Base-by-base conservation (phyloP, 1,140 invertebrate species). In the Eubasilissa regina region DNA sequence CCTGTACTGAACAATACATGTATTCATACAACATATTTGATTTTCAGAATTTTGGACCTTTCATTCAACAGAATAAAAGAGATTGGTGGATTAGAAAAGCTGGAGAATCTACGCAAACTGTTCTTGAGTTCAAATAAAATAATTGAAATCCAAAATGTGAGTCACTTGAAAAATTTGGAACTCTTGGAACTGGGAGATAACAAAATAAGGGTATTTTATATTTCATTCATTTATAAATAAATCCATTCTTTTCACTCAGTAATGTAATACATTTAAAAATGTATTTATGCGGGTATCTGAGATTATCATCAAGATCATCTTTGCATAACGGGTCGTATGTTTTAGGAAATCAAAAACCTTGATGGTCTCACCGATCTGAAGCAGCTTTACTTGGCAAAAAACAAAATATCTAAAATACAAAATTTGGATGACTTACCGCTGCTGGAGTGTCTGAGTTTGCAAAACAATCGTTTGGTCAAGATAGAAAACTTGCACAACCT, bases 21-120 rank as follows among this genome's bases (percentile, higher is more conserved):
- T 4, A 19, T 60, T 17, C 17, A 60, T 19, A 21, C 17, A 60
- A 19, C 19, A 3, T 51, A n/a, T 17, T 72, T 66, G 9, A 35
- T 6, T 84, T 90, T 78, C 87, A 97, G 96, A 85, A 90, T 94
- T 77, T 89, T 99, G 68, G 98, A 99, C 89, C 86, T 99, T 53
- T 99, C 98, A n/a, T 99, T 98, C 87, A 99, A 99, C 89, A 93
- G 97, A 68, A 94, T 99, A 11, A 93, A 92, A 83, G 94, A 96
- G 87, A 97, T 99, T 79, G 92, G 96, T 87, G 97, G 96, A 78
- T 85, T 99, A 55, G 92, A 94, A 1, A 93, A 93, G 53, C 89
- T 99, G 80, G 84, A 86, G 0, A 97, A 97, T 76, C 88, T 99
- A 80, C 91, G 94, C 82, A 98, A 97, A 84, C 87, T 99, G 0